Evolutionary conservation across 92 coral and sea anemone genomes (phyloP).

Genomic region (Phenganax marumi): DNA sequence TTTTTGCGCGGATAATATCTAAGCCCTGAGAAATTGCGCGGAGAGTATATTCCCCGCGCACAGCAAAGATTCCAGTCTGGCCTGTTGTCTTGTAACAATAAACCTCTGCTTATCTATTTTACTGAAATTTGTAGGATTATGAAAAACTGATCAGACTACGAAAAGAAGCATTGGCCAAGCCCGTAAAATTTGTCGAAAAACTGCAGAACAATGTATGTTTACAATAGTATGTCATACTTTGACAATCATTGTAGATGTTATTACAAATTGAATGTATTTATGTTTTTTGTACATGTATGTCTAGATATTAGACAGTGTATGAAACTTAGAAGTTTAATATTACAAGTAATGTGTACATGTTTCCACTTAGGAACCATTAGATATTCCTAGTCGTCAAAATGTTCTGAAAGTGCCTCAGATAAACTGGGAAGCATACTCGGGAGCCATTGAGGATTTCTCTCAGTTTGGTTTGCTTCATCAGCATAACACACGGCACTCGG

Average conservation of each 20-base stretch:
- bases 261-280: no score
- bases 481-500: conserved; percentile 69
- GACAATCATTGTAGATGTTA: no score
- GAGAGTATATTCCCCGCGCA: no score
- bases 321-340: background rate
- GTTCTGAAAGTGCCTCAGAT: conserved; percentile 72
- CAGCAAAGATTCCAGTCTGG: no score
- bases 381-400: conserved; percentile 68
- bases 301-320: background rate
- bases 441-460: conserved; percentile 75
- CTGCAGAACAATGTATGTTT: conserved; percentile 84
- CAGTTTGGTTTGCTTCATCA: conserved; percentile 59
- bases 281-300: background rate
- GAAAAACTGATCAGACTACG: conserved; percentile 68
- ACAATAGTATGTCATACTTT: background rate
- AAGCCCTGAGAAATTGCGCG: no score
- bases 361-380: conserved; percentile 68
- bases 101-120: no score
- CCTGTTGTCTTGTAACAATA: no score
- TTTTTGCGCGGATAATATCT: no score
- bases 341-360: background rate
- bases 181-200: conserved; percentile 87
- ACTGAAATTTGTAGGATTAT: conserved; percentile 61
- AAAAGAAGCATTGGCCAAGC: conserved; percentile 74
- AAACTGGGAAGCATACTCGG: conserved; percentile 87